phyloP scores from a whole-genome alignment of 2,113 vertebrate genomes.

The Procapra przewalskii region DNA sequence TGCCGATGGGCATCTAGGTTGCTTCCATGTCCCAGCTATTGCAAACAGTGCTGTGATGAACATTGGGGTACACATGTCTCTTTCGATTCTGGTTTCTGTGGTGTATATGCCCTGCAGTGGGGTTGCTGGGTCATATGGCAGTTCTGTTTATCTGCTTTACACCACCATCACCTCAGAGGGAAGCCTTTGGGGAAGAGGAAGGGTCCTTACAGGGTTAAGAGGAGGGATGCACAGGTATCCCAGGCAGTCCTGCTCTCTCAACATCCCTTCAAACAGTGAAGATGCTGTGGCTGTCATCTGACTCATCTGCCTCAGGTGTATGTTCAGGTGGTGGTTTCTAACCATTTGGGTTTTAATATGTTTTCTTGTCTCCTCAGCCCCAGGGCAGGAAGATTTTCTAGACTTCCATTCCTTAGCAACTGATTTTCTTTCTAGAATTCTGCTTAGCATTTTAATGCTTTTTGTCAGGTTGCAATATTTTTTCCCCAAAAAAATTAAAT shows the following conservation, averaged over 20 bases:
- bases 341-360: not conserved
- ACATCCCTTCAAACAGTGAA: not conserved
- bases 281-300: not conserved
- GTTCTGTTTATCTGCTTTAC: not conserved
- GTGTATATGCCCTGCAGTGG: not conserved
- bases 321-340: not conserved
- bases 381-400: not conserved
- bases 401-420: not conserved
- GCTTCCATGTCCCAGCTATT: not conserved
- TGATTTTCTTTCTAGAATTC: not conserved
- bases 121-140: not conserved
- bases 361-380: not conserved
- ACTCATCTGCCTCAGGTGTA: not conserved
- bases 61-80: accelerated
- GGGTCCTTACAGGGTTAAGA: not conserved
- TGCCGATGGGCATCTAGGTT: not conserved
- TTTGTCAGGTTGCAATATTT: constrained; percentile 16
- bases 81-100: accelerated
- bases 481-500: not conserved
- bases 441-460: constrained; percentile 9
- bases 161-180: not conserved
- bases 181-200: not conserved
- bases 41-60: not conserved
- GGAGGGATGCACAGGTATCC: not conserved
- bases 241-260: not conserved